phyloP scores from a whole-genome alignment of 2,888 invertebrate species.

The Steinernema carpocapsae region DNA sequence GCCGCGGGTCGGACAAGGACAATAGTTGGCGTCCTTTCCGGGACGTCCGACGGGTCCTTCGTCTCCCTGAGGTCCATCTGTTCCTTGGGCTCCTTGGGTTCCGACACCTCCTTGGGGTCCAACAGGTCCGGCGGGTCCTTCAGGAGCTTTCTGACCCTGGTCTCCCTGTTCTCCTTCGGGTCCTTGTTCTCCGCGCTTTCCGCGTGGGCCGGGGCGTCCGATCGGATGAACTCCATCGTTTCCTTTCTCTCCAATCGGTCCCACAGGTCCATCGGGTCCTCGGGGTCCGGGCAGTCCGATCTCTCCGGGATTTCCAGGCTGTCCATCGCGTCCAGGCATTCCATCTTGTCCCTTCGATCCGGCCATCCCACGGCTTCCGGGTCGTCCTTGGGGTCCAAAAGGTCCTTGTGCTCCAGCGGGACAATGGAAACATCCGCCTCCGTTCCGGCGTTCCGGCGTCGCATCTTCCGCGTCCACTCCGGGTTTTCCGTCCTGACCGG shows the following conservation, averaged over 20 bases:
- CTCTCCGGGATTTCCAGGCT: constrained; percentile 25
- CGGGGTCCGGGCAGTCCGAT: constrained; percentile 60
- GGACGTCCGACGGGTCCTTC: constrained; percentile 60
- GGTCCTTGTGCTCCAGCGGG: constrained; percentile 66
- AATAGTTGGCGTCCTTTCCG: constrained; percentile 67
- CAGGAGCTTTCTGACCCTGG: constrained; percentile 25
- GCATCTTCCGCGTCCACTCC: constrained; percentile 60
- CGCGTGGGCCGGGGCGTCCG: constrained; percentile 63
- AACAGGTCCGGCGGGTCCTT: constrained; percentile 47
- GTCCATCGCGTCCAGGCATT: constrained; percentile 28
- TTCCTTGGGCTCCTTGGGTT: constrained; percentile 34
- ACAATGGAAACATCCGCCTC: constrained; percentile 65
- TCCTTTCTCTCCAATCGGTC: constrained; percentile 62
- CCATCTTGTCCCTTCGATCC: constrained; percentile 11
- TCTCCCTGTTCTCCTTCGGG: constrained; percentile 23
- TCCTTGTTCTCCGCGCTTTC: constrained; percentile 54
- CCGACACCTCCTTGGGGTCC: constrained; percentile 46
- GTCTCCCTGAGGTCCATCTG: constrained; percentile 55
- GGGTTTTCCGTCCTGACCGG: constrained; percentile 61
- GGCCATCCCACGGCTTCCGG: constrained; percentile 15
- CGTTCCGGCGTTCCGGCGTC: constrained; percentile 60
- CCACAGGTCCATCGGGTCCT: constrained; percentile 64
- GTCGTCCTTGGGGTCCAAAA: constrained; percentile 55
- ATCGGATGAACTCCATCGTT: constrained; percentile 62
- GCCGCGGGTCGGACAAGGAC: constrained; percentile 50